Evolutionary conservation across 2,113 vertebrate species (phyloP).

Genomic region (Notothenia coriiceps): DNA sequence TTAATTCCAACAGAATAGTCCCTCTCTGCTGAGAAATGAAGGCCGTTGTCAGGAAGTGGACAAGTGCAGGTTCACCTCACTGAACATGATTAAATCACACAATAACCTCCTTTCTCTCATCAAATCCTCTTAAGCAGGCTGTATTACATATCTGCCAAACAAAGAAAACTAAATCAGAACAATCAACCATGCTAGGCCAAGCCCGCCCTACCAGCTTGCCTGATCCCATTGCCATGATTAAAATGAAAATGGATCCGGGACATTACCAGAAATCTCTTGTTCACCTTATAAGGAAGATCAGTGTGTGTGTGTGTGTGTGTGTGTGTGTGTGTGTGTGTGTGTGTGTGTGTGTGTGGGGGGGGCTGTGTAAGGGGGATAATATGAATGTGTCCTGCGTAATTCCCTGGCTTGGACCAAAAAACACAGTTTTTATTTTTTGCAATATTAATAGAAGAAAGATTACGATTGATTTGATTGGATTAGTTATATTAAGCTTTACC

Average conservation of each 20-base stretch:
- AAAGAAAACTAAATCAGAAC: slow-evolving; percentile 87
- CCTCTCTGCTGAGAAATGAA: slow-evolving; percentile 35
- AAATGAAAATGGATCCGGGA: slow-evolving; percentile 84
- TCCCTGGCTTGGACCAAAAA: slow-evolving; percentile 64
- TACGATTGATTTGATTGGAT: slow-evolving; percentile 68
- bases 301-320: slow-evolving; percentile 37
- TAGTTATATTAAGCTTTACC: slow-evolving; percentile 52
- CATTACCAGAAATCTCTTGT: slow-evolving; percentile 84
- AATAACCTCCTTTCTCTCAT: slow-evolving; percentile 78
- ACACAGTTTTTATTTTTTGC: slow-evolving; percentile 66
- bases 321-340: too few relatives aligned
- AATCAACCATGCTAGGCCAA: slow-evolving; percentile 77
- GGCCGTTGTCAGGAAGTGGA: slow-evolving; percentile 63
- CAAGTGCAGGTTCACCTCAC: slow-evolving; percentile 76
- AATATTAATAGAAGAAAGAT: slow-evolving; percentile 75
- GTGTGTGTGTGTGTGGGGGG: slow-evolving; percentile 2
- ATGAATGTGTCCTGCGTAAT: slow-evolving; percentile 70
- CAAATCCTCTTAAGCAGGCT: slow-evolving; percentile 87
- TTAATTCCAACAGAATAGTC: slow-evolving; percentile 29
- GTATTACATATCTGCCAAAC: slow-evolving; percentile 87
- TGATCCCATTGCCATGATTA: slow-evolving; percentile 87
- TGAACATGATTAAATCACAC: slow-evolving; percentile 85
- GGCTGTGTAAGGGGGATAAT: slow-evolving; percentile 46
- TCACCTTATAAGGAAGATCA: slow-evolving; percentile 81
- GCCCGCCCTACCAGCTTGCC: slow-evolving; percentile 74